A percentile compares a stretch with the other conserved stretches of the same genome.
Conservation (phyloP, 2,797 vertebrate genomes). For the Gallinago nigripennis region DNA sequence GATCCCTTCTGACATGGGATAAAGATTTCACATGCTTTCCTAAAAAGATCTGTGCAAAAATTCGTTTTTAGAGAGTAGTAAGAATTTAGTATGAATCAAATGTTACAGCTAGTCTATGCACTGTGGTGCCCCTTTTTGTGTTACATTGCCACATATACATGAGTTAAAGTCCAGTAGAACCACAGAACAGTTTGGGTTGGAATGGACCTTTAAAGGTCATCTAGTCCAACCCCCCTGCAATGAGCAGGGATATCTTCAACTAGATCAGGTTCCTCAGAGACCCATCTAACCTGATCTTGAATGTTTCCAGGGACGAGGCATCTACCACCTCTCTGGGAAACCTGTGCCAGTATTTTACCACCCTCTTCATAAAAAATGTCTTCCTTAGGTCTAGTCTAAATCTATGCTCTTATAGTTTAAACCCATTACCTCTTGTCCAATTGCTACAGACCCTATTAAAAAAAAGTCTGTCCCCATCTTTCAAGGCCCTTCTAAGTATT, state of each 20-base stretch:
- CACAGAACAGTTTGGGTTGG: neutral
- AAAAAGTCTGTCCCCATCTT: neutral
- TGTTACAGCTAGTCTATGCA: neutral
- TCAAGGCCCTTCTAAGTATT: neutral
- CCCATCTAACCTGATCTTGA: neutral
- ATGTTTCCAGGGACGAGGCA: neutral
- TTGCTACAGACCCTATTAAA: neutral
- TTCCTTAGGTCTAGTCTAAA: neutral
- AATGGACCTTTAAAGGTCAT: neutral
- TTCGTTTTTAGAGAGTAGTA: neutral
- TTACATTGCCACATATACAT: neutral
- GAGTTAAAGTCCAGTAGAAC: neutral
- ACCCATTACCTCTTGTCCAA: neutral
- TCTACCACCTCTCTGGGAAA: neutral
- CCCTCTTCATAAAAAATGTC: accelerated
- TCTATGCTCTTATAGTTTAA: neutral
- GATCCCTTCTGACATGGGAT: neutral
- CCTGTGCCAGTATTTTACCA: neutral
- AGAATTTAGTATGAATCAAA: neutral
- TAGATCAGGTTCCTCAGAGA: neutral
- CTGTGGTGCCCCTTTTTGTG: neutral
- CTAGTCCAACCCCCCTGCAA: neutral
- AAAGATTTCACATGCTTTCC: neutral
- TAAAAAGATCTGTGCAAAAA: neutral
- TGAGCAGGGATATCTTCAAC: neutral